Conservation (phyloP, 1,140 invertebrate genomes). For the Xylocopa sonorina region DNA sequence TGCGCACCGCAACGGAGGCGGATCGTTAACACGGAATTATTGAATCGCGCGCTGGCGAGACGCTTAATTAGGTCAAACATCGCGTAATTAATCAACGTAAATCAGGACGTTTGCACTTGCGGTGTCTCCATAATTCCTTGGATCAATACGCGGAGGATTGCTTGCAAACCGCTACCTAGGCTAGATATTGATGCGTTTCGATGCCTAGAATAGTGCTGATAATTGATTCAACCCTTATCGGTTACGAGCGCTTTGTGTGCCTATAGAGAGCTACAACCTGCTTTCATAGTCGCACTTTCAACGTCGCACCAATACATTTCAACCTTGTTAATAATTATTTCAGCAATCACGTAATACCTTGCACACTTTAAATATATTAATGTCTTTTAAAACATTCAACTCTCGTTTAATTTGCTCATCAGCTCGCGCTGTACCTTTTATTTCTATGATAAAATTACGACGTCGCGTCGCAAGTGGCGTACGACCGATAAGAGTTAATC, state of each 20-base stretch:
- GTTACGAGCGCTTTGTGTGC: not conserved
- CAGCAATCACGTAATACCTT: too few species aligned
- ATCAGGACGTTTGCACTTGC: conserved; percentile 60
- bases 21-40: not conserved
- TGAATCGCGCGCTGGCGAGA: not conserved
- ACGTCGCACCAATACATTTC: too few species aligned
- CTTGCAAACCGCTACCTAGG: conserved; percentile 25
- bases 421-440: too few species aligned
- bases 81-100: conserved; percentile 60
- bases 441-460: too few species aligned
- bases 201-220: conserved; percentile 6
- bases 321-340: too few species aligned
- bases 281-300: too few species aligned
- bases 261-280: too few species aligned
- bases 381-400: too few species aligned
- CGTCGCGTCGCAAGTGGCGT: too few species aligned
- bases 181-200: not conserved
- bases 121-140: conserved; percentile 64
- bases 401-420: too few species aligned
- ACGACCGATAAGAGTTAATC: too few species aligned
- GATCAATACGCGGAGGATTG: conserved; percentile 59
- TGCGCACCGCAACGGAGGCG: not conserved
- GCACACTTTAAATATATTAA: too few species aligned
- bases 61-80: conserved; percentile 60
- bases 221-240: conserved; percentile 3